Percentiles rank a stretch among this genome's conserved stretches.
Evolutionary conservation across 2,113 vertebrate genomes (phyloP).

Genomic region (Strix aluco): DNA sequence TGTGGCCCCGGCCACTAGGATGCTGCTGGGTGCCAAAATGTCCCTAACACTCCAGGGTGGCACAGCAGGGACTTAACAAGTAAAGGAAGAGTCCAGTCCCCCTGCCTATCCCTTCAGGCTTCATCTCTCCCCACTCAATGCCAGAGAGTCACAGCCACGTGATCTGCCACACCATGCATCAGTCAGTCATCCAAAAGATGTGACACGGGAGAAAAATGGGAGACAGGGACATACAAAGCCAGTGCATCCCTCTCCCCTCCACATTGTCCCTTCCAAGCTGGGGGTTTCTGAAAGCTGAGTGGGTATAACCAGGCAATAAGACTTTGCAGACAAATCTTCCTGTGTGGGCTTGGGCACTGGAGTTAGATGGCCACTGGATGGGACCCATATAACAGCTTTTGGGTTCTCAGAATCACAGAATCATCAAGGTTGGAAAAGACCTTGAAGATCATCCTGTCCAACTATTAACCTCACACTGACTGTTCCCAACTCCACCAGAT

Average conservation of each 20-base stretch:
- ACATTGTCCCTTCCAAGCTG: neutral
- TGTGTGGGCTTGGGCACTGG: rapidly evolving
- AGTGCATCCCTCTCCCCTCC: neutral
- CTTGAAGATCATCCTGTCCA: too few species aligned
- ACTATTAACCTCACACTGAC: too few species aligned
- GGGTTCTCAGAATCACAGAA: neutral
- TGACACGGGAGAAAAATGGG: neutral
- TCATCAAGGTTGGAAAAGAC: too few species aligned
- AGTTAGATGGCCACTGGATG: neutral
- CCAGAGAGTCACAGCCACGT: neutral
- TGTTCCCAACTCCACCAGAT: too few species aligned
- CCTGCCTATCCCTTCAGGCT: neutral
- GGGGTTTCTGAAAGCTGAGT: neutral
- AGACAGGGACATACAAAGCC: too few species aligned
- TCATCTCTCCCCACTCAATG: neutral
- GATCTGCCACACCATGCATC: rapidly evolving
- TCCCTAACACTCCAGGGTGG: neutral
- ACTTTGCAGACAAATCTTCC: neutral
- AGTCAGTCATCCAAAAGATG: neutral
- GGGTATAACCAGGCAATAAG: neutral
- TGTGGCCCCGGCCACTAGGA: neutral
- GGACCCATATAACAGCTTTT: neutral
- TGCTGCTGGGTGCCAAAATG: neutral
- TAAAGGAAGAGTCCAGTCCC: neutral
- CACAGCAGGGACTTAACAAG: neutral